Evolutionary conservation across 2,888 invertebrate species (phyloP), one percentile per base, ranked within the genome.

Genomic region (Caenorhabditis panamensis): DNA sequence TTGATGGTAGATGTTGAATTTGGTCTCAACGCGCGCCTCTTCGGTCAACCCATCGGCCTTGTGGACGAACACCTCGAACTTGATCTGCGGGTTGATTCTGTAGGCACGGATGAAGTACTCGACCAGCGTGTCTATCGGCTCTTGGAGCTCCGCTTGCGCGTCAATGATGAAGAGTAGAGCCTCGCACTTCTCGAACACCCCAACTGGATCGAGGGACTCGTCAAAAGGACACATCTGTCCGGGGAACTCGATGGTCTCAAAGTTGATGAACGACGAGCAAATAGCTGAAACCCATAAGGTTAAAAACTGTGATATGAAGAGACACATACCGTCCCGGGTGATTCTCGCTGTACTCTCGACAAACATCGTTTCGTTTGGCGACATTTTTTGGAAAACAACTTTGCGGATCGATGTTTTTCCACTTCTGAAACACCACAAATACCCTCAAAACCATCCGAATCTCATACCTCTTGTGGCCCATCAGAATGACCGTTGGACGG

Each of bases 361-460:
- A 91, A 99, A 99, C 68, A 99, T 93, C 0, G 99, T 99, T 93
- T 99, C 99, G 92, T 98, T 99, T 1, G 99, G 99, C 1, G 98
- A 97, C 96, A 99, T 99, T 93, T 99, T 99, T 92, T 99, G 98
- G 92, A 99, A 99, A n/a, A 99, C 99, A 4, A 99, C 99, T 93
- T 99, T 98, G 91, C 97, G 96, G 90, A 99, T 99, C 0, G 98
- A 99, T 64, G 98, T 97, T 92, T 99, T 99, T 59, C 99, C 99
- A 90, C 97, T 97, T 91, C 98, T 88, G 76, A 67, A 87, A 84
- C 18, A 22, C 37, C 13, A 6, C 9, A 47, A 20, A 26, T 37
- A 51, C 36, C 41, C 16, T n/a, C 13, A 16, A 51, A 18, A 20
- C 28, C 11, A n/a, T 26, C 31, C 20, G 4, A 18, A 9, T 16